Evolutionary conservation across 2,888 invertebrate species (phyloP), one percentile per base, ranked within the genome.

Genomic region (Shargacucullia verbasci): DNA sequence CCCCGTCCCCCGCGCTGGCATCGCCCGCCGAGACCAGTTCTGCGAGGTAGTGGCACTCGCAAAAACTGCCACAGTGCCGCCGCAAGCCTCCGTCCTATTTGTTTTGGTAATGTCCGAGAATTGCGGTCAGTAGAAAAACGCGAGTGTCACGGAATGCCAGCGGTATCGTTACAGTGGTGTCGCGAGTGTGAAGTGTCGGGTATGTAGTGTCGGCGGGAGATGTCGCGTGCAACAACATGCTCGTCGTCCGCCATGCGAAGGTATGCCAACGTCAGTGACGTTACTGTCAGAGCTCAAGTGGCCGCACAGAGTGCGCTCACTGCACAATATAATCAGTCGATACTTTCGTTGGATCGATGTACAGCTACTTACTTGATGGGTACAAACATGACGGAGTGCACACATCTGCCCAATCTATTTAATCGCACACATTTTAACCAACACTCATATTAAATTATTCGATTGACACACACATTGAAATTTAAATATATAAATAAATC

Each of bases 171-270:
- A 47, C 46, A 52, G 71, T 52, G 55, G 60, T 60, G 62, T 61
- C 60, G 56, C 60, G 65, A 59, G 73, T 75, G 73, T 58, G 55
- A 46, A 54, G 71, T 73, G 78, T 61, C 59, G 47, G 54, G 54
- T 15, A 71, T 66, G 75, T 69, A 70, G 71, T 70, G 77, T 58
- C 68, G 67, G 79, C 70, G 68, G 81, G 86, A 73, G 79, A 85
- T 85, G 87, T 81, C 82, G 81, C 77, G 70, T 70, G 62, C 60
- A 72, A 58, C 79, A 70, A 50, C 74, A 90, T 90, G 90, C 80
- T 88, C 84, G 89, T 86, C 76, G 82, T 84, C 57, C 90, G 90
- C 85, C 89, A 83, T 75, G 90, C 90, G 82, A 87, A 89, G 90
- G 90, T 90, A 86, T 43, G 40, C 15, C 41, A 15, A 20, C 46